Evolutionary conservation across 2,113 vertebrate genomes (phyloP), one percentile per base, ranked within the genome.

Genomic region (Garra rufa): DNA sequence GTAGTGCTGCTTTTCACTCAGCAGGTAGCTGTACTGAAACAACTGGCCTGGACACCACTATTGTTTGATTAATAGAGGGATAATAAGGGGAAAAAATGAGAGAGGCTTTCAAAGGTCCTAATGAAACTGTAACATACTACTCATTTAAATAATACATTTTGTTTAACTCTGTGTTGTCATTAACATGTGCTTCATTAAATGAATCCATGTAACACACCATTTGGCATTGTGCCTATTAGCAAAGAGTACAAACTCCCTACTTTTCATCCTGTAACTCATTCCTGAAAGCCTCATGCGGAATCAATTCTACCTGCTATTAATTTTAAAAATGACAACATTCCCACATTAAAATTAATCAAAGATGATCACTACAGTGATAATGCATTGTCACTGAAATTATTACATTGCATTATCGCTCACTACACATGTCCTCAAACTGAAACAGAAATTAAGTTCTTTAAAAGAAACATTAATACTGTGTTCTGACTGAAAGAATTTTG

Each of bases 161-260:
- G 55, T 30, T 61, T 85, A 5, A 80, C 61, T 84, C 28, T 11
- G 10, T 41, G 28, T 71, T 71, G 76, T 85, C 76, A 73, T 85
- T 17, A 57, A 30, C 83, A 71, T 80, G n/a, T 79, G 83, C 11
- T 44, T 24, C 81, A 21, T 50, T 24, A 28, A 80, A 65, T 46
- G 19, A 71, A 61, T 48, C 43, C 48, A 48, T 34, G 24, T n/a
- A 52, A 55, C 34, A 50, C 17, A 19, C 15, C 44, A 19, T 30
- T 78, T 14, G 2, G 5, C 8, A 38, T 28, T 59, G 24, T 44
- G 11, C 46, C 71, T 24, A 24, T 59, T 13, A 59, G 3, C 55
- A 10, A 59, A 59, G n/a, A 59, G 21, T 24, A 59, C 9, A 59
- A 24, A 30, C 61, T 28, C 34, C 5, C 34, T 5, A 34, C 26